Percentiles rank a stretch among this genome's conserved stretches.
These are phyloP conservation scores for Zoroaster sp. DNA, from an alignment of 53 echinoderm and acorn worm species.

Conservation along the genomic window DNA sequence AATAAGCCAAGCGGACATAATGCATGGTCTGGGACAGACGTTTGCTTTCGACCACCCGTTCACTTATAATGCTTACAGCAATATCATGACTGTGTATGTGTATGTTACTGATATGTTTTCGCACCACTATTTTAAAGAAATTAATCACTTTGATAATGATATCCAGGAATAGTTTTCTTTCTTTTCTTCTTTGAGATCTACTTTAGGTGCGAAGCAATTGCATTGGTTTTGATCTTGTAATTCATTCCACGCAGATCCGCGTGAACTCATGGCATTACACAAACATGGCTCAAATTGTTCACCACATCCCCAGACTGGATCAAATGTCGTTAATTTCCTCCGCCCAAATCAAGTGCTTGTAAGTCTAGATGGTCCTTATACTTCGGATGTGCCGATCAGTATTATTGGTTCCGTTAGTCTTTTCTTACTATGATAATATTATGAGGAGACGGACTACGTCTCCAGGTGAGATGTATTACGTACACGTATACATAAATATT, in stretches of 20 bases:
- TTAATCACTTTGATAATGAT: neutral
- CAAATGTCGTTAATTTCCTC: slow-evolving; percentile 46
- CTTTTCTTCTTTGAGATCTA: neutral
- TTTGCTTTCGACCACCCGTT: too few species aligned
- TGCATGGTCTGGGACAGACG: too few species aligned
- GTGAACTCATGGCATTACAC: slow-evolving; percentile 14
- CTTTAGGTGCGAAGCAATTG: neutral
- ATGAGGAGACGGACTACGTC: neutral
- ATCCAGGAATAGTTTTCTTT: neutral
- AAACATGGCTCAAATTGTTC: neutral
- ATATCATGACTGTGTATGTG: too few species aligned
- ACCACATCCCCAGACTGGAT: neutral
- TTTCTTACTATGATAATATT: slow-evolving; percentile 15
- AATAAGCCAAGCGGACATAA: too few species aligned
- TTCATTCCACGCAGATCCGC: neutral
- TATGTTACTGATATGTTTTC: too few species aligned
- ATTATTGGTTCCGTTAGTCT: slow-evolving; percentile 9
- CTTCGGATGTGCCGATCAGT: slow-evolving; percentile 29
- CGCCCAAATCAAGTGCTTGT: neutral
- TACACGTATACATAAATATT: neutral
- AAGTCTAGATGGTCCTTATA: slow-evolving; percentile 35
- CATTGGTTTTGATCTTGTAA: neutral
- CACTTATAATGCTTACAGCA: too few species aligned
- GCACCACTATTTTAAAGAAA: too few species aligned
- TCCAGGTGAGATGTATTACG: neutral